Conservation (phyloP, 2,113 vertebrate genomes). For the Tenebrosternarchus preto region DNA sequence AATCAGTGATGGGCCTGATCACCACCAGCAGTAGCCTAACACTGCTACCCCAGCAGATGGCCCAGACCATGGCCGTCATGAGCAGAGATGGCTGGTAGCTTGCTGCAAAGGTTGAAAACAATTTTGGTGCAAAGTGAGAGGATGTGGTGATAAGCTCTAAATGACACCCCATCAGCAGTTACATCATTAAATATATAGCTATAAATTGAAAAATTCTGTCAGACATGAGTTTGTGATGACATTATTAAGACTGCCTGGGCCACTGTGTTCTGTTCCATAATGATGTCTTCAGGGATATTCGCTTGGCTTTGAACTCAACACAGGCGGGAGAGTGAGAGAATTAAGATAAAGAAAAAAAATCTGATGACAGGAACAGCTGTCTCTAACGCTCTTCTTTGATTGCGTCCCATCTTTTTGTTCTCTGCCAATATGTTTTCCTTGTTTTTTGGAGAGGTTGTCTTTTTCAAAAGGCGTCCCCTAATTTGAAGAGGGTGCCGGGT, state of each 20-base stretch:
- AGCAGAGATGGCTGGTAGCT: background rate
- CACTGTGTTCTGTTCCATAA: conserved; percentile 42
- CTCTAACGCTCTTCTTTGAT: conserved; percentile 32
- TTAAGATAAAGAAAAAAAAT: conserved; percentile 40
- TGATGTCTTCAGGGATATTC: conserved; percentile 56
- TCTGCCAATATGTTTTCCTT: conserved; percentile 35
- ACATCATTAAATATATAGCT: background rate
- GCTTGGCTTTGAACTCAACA: conserved; percentile 61
- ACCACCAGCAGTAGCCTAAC: background rate
- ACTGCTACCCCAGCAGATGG: background rate
- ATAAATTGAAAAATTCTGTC: background rate
- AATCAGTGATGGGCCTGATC: background rate
- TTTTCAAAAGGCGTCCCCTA: conserved; percentile 42
- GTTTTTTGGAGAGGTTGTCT: conserved; percentile 14
- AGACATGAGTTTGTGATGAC: background rate
- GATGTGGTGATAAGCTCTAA: background rate
- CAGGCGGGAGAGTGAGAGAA: conserved; percentile 32
- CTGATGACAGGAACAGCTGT: conserved; percentile 10
- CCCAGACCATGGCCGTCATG: too few relatives aligned
- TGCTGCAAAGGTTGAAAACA: background rate
- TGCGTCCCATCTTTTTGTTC: conserved; percentile 56
- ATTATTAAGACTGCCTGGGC: conserved; percentile 41
- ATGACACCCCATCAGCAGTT: background rate
- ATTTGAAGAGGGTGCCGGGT: conserved; percentile 45
- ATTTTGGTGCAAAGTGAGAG: background rate